Conservation (phyloP, 2,888 invertebrate species). For the Suillia variegata region DNA sequence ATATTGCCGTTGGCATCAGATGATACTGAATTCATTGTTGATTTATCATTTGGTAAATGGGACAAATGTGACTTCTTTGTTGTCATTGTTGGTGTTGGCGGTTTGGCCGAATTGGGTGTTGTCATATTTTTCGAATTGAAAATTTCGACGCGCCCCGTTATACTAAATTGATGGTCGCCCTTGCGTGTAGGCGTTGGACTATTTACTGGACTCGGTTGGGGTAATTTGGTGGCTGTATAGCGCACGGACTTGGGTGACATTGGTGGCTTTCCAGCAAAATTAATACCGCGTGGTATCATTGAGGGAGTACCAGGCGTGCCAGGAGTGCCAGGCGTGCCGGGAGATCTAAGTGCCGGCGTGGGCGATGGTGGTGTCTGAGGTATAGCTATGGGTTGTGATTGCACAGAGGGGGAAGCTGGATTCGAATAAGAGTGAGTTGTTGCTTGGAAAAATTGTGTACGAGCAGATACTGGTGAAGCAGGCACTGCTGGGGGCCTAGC, state of each 20-base stretch:
- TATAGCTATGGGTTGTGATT: background rate
- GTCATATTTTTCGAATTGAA: constrained; percentile 52
- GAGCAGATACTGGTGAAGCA: constrained; percentile 1
- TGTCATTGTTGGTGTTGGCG: constrained; percentile 41
- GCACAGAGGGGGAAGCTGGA: constrained; percentile 1
- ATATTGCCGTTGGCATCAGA: constrained; percentile 9
- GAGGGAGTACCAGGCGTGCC: constrained; percentile 24
- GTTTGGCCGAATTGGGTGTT: constrained; percentile 24
- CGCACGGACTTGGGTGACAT: constrained; percentile 41
- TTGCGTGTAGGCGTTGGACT: constrained; percentile 30
- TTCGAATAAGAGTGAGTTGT: no score
- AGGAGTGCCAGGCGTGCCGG: constrained; percentile 17
- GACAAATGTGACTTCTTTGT: constrained; percentile 35
- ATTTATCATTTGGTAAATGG: constrained; percentile 25
- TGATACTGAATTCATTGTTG: background rate
- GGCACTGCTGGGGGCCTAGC: constrained; percentile 10
- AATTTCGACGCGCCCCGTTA: constrained; percentile 55
- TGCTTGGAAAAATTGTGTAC: no score
- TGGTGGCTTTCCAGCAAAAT: constrained; percentile 44
- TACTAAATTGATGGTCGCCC: constrained; percentile 45
- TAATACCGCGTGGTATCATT: constrained; percentile 45
- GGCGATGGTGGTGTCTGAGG: background rate
- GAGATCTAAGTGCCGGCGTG: background rate
- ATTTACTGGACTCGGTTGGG: constrained; percentile 20
- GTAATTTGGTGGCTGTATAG: background rate